These are phyloP conservation scores for Cephus spinipes DNA, from an alignment of 2,888 invertebrate species.

Conservation along the genomic window DNA sequence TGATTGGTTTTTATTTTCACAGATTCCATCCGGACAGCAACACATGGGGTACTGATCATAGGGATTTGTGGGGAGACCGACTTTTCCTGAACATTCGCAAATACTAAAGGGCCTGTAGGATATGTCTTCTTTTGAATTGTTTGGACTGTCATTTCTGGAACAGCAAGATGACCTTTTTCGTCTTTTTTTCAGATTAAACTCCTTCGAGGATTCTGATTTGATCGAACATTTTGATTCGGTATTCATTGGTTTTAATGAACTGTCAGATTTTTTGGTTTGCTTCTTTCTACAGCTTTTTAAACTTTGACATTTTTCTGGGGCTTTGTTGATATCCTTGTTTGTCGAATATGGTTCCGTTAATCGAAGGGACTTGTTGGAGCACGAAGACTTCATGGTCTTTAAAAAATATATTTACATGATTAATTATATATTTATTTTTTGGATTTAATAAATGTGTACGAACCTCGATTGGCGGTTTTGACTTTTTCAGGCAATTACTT, in stretches of 20 bases:
- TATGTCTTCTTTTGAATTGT: not conserved
- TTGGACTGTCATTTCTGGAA: not conserved
- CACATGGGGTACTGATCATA: not conserved
- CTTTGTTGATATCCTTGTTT: not conserved
- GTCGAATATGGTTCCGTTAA: not conserved
- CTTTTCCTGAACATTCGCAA: slow-evolving; percentile 9
- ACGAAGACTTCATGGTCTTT: not conserved
- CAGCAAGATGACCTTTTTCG: not conserved
- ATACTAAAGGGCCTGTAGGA: not conserved
- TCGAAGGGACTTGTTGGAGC: not conserved
- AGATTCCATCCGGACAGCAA: slow-evolving; percentile 8
- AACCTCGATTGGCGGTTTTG: not conserved
- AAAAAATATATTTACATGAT: not conserved
- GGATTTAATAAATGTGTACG: not conserved
- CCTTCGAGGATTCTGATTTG: not conserved
- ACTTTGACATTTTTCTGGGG: not conserved
- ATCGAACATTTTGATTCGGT: not conserved
- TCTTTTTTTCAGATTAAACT: not conserved
- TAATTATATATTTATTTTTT: not conserved
- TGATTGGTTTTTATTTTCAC: not conserved
- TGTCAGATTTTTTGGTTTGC: not conserved
- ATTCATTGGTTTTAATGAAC: not conserved
- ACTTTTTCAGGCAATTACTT: not conserved
- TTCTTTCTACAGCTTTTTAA: not conserved
- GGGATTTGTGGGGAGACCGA: not conserved